Evolutionary conservation across 2,888 invertebrate species (phyloP), one percentile per base, ranked within the genome.

Genomic region (Mimas tiliae): DNA sequence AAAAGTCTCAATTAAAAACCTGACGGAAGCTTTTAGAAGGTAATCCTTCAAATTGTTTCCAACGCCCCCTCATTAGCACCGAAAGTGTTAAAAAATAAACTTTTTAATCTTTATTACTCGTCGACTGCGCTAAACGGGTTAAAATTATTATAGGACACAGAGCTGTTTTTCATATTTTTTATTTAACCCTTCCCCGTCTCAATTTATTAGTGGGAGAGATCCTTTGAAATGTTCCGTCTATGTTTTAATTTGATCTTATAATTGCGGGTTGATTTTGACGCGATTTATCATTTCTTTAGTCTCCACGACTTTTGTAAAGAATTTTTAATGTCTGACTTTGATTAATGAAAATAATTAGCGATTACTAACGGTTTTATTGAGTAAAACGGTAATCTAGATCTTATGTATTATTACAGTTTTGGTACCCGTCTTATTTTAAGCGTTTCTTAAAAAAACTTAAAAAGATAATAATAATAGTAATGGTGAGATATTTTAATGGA

Each of bases 1-100:
- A 93, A 92, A 93, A 92, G 91, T 91, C 93, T 93, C 93, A 93
- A 93, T 93, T 93, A 93, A 93, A 92, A 93, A 87, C 86, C 93
- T 90, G 93, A 91, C 93, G 93, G 93, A 93, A 93, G 93, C 93
- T 93, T 93, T 93, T 93, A 93, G 93, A 92, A 90, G 91, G 93
- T 93, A 93, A 93, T 93, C 92, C 93, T 87, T 93, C 93, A 93
- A 93, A 93, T 93, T 93, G 93, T 93, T 93, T 93, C 89, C 89
- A 90, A 91, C 93, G 91, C 93, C 93, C 93, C 92, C 91, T 93
- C 93, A 93, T 93, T 93, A 93, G 88, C 93, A 90, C 93, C 88
- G 86, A 91, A 90, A 93, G 93, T 93, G 93, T 93, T 93, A 93
- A 93, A 92, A 91, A 91, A 91, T 91, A 91, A 93, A 93, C 93